Evolutionary conservation across 2,113 vertebrate genomes (phyloP).

Genomic region (Capra hircus): DNA sequence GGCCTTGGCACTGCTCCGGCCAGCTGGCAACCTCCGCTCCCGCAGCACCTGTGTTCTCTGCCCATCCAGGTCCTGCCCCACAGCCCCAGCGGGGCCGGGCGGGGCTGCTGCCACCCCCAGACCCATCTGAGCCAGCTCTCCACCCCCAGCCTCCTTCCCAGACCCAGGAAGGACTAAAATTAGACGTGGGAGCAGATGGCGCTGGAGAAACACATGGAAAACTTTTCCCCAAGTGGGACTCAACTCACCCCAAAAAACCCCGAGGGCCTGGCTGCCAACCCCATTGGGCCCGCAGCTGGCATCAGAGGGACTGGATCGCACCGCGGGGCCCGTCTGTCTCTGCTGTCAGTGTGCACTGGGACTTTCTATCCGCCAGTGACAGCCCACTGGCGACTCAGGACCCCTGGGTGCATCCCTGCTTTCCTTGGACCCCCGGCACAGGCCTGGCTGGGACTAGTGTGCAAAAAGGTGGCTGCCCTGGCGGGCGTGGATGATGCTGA

Average conservation of each 20-base stretch:
- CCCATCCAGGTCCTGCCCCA: not conserved
- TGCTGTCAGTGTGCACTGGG: not conserved
- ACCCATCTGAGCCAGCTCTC: conserved; percentile 50
- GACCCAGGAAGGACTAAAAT: conserved; percentile 54
- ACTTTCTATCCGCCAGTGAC: accelerated
- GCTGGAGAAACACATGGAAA: conserved; percentile 19
- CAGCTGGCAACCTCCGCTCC: not conserved
- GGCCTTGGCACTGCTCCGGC: not conserved
- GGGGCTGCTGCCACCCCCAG: conserved; percentile 26
- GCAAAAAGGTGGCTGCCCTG: not conserved
- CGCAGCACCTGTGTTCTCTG: not conserved
- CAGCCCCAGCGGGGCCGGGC: not conserved
- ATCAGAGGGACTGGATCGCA: not conserved
- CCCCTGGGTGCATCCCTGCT: not conserved
- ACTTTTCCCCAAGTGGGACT: conserved; percentile 36
- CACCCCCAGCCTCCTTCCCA: conserved; percentile 43
- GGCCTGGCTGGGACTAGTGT: not conserved
- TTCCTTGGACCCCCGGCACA: accelerated
- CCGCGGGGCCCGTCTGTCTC: not conserved
- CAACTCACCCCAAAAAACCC: conserved; percentile 50
- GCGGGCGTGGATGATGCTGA: not conserved
- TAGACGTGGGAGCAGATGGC: conserved; percentile 69
- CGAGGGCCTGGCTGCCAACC: not conserved
- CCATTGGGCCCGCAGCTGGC: not conserved
- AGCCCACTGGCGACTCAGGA: accelerated